Base-by-base conservation (phyloP, 2,888 invertebrate genomes). In the Lacanobia wlatinum region DNA sequence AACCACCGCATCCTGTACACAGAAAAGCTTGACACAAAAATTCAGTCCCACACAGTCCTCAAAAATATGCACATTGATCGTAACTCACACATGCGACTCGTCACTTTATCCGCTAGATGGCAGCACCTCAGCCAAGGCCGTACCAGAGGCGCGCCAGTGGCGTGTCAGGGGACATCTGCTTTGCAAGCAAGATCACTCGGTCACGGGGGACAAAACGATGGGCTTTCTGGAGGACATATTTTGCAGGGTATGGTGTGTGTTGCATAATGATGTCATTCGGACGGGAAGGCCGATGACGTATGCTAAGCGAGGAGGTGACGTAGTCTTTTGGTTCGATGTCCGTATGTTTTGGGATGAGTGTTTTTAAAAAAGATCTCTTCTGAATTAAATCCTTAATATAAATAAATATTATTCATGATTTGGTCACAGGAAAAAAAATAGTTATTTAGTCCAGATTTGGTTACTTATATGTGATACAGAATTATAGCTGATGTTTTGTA, bases 131-230 rank as follows among this genome's bases (percentile, higher is more conserved):
- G 34, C 28, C n/a, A n/a, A n/a, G n/a, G n/a, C n/a, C n/a, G n/a
- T n/a, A n/a, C n/a, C 28, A 1, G 28, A 3, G 28, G 28, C 28
- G 28, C 28, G 28, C 34, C 16, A 12, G 43, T 59, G 46, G 14
- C 52, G 48, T 28, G 40, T 23, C 21, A 16, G 43, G 72, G 58
- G 40, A 67, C 68, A 69, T 73, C 59, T 80, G 80, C 70, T 59
- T 61, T 67, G 83, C 78, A 72, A 82, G 79, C 82, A 82, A 53
- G 64, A 82, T 64, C 65, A 72, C 53, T 74, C 28, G 62, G 73
- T 55, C 46, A 53, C 50, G 28, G 56, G 70, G 64, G 64, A 58
- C 56, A 23, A 12, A 58, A 34, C 6, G 48, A 18, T 58, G 64
- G 46, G 53, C n/a, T 56, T 52, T 73, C 48, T 40, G 16, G 21